These are phyloP conservation scores for Pseudomyrmex gracilis DNA, from an alignment of 1,140 invertebrate species.

Conservation along the genomic window DNA sequence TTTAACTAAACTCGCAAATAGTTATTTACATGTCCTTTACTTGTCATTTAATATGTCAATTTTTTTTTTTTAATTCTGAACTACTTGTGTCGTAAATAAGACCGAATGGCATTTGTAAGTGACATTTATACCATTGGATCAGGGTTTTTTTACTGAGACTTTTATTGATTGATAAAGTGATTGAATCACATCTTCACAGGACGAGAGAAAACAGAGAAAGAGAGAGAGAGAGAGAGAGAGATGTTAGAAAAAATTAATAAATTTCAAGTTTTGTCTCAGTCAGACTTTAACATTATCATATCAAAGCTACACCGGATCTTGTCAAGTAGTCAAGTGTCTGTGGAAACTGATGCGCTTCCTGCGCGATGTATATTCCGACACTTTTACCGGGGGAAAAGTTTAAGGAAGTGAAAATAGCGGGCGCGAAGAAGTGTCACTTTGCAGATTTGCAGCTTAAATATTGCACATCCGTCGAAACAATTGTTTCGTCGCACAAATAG, in stretches of 20 bases:
- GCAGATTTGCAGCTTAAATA: constrained; percentile 8
- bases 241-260: no score
- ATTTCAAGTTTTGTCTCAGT: no score
- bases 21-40: constrained; percentile 11
- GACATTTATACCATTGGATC: background rate
- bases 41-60: no score
- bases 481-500: background rate
- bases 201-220: no score
- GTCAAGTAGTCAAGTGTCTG: background rate
- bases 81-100: background rate
- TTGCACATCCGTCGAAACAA: background rate
- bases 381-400: background rate
- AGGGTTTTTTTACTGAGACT: background rate
- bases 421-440: background rate
- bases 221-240: no score
- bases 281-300: no score
- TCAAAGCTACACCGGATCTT: background rate
- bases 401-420: constrained; percentile 10
- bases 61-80: constrained; percentile 32
- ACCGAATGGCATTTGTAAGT: background rate
- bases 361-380: background rate
- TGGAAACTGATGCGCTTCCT: background rate
- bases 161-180: background rate
- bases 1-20: constrained; percentile 24
- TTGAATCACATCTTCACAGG: no score